These are phyloP conservation scores for Uloborus diversus DNA, from an alignment of 1,140 invertebrate species.

Conservation along the genomic window DNA sequence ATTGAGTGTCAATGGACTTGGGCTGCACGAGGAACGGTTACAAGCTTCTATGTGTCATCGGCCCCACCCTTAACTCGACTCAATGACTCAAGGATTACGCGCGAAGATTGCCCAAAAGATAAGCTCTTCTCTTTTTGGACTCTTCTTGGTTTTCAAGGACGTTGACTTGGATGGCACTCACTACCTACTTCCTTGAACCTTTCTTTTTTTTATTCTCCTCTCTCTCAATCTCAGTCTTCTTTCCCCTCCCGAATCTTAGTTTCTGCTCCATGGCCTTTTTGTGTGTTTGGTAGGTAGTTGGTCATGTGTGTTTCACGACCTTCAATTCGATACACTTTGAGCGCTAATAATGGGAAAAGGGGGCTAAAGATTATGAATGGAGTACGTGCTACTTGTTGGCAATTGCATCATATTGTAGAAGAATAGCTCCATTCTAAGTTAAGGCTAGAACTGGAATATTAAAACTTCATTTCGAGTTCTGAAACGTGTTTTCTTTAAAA, in stretches of 20 bases:
- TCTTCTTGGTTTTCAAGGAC: constrained; percentile 47
- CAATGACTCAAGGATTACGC: constrained; percentile 32
- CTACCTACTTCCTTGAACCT: constrained; percentile 45
- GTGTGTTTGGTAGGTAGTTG: not conserved
- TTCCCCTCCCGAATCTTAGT: too few species aligned
- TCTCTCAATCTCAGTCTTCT: not conserved
- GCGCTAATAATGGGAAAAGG: not conserved
- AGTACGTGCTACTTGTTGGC: too few species aligned
- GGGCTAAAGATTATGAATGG: too few species aligned
- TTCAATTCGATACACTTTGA: not conserved
- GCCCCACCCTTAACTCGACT: constrained; percentile 19
- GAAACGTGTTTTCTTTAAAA: too few species aligned
- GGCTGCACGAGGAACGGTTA: constrained; percentile 19
- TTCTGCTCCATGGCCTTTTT: constrained; percentile 4
- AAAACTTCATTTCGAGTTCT: too few species aligned
- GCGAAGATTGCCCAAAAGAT: constrained; percentile 37
- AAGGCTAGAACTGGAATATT: too few species aligned
- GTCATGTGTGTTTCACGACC: not conserved
- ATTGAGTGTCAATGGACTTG: constrained; percentile 46
- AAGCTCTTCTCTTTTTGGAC: not conserved
- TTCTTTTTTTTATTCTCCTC: constrained; percentile 16
- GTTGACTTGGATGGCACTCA: constrained; percentile 43
- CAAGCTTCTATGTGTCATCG: constrained; percentile 41
- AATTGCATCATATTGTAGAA: too few species aligned
- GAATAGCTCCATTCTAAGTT: too few species aligned